Conservation (phyloP, 2,797 vertebrate genomes). For the Numenius phaeopus region DNA sequence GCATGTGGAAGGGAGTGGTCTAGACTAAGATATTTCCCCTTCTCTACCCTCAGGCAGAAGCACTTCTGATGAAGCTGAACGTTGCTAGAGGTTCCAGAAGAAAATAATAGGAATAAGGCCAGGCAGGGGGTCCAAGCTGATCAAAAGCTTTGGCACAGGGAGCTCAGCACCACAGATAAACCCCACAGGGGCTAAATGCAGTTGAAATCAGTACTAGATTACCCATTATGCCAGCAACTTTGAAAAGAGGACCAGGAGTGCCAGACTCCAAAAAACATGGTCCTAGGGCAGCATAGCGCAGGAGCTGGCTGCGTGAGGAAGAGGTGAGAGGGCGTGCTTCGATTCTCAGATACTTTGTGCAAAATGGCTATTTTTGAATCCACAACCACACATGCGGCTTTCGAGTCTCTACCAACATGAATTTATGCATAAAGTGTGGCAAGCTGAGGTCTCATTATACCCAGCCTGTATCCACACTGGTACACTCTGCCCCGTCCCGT, state of each 20-base stretch:
- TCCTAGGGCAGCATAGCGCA: not conserved
- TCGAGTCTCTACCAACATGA: not conserved
- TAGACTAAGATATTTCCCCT: not conserved
- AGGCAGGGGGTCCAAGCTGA: not conserved
- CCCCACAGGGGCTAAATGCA: not conserved
- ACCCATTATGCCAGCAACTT: not conserved
- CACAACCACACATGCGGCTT: not conserved
- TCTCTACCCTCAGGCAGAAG: not conserved
- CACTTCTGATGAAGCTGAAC: not conserved
- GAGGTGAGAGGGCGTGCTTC: not conserved
- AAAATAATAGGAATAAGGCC: not conserved
- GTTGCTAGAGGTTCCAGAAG: not conserved
- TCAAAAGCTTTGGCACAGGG: not conserved
- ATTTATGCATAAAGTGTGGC: not conserved
- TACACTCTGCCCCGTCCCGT: fast-evolving
- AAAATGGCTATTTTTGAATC: not conserved
- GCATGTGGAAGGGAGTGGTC: not conserved
- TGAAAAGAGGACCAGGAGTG: not conserved
- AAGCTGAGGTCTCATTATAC: not conserved
- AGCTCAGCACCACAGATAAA: not conserved
- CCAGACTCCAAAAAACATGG: not conserved
- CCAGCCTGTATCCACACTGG: not conserved
- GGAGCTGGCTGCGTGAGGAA: not conserved
- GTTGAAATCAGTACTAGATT: not conserved
- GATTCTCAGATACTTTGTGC: not conserved